Evolutionary conservation across 2,113 vertebrate genomes (phyloP).

Genomic region (Perca schrenkii): DNA sequence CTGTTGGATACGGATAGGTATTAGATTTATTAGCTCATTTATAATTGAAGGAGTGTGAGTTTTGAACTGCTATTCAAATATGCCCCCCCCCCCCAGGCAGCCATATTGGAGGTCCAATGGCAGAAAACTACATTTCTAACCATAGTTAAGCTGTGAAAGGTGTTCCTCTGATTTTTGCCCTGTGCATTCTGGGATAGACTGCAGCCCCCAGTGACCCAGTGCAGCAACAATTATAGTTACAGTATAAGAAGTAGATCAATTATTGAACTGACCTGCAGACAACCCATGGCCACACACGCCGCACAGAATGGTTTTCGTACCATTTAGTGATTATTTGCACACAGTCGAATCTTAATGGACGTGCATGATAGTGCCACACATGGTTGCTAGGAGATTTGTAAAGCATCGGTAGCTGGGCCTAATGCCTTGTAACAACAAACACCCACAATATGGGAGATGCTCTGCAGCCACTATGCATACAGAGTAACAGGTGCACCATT

Average conservation of each 20-base stretch:
- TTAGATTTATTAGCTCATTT: constrained; percentile 37
- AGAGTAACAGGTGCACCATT: constrained; percentile 31
- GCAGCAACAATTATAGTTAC: background rate
- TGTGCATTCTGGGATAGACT: constrained; percentile 14
- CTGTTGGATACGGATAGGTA: background rate
- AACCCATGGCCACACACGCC: background rate
- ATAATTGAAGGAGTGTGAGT: constrained; percentile 31
- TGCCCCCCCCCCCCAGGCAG: too few relatives aligned
- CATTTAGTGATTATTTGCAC: constrained; percentile 16
- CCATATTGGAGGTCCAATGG: too few relatives aligned
- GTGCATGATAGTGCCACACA: constrained; percentile 28
- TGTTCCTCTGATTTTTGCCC: background rate
- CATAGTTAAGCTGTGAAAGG: background rate
- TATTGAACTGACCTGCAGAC: background rate
- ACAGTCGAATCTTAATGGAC: constrained; percentile 12
- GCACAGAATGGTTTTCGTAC: background rate
- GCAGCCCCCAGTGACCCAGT: constrained; percentile 4
- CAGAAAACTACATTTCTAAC: too few relatives aligned
- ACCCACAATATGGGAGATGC: constrained; percentile 34
- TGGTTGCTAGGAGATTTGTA: constrained; percentile 52
- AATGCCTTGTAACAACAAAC: constrained; percentile 42
- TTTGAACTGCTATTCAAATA: constrained; percentile 1
- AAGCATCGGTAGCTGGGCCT: constrained; percentile 26
- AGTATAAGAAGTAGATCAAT: background rate
- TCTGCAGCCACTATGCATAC: constrained; percentile 6